Percentiles rank a stretch among this genome's conserved stretches.
These are phyloP conservation scores for Hyaena hyaena DNA, from an alignment of 2,113 vertebrate genomes.

Conservation along the genomic window DNA sequence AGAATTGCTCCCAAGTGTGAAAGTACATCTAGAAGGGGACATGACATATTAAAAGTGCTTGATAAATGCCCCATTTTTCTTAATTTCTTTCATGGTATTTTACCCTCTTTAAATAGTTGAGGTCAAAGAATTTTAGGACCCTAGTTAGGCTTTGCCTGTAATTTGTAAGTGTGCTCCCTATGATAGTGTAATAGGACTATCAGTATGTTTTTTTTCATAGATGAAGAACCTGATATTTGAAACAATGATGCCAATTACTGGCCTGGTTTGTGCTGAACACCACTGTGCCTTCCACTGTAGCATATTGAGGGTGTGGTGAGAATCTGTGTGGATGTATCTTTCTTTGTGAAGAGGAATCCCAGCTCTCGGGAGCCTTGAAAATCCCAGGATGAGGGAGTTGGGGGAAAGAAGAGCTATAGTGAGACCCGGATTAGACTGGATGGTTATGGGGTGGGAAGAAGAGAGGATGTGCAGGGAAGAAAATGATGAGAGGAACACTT, in stretches of 20 bases:
- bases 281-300: background rate
- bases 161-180: slow-evolving; percentile 19
- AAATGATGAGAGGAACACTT: slow-evolving; percentile 62
- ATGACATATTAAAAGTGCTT: slow-evolving; percentile 4
- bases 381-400: background rate
- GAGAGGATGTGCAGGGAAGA: slow-evolving; percentile 23
- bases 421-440: background rate
- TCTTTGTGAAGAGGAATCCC: background rate
- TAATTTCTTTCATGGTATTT: slow-evolving; percentile 36
- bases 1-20: background rate
- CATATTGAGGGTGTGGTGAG: background rate
- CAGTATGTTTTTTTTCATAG: slow-evolving; percentile 6
- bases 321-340: slow-evolving; percentile 4
- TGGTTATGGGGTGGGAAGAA: background rate
- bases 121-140: slow-evolving; percentile 15
- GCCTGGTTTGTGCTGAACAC: background rate
- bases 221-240: slow-evolving; percentile 38
- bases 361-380: background rate
- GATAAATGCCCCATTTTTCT: background rate
- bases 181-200: background rate
- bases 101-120: slow-evolving; percentile 43
- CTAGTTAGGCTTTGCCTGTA: slow-evolving; percentile 31
- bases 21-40: background rate
- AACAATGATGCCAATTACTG: background rate
- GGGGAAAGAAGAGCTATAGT: background rate